These are phyloP conservation scores for Dromaius novaehollandiae DNA, from an alignment of 2,113 vertebrate species.

Conservation along the genomic window DNA sequence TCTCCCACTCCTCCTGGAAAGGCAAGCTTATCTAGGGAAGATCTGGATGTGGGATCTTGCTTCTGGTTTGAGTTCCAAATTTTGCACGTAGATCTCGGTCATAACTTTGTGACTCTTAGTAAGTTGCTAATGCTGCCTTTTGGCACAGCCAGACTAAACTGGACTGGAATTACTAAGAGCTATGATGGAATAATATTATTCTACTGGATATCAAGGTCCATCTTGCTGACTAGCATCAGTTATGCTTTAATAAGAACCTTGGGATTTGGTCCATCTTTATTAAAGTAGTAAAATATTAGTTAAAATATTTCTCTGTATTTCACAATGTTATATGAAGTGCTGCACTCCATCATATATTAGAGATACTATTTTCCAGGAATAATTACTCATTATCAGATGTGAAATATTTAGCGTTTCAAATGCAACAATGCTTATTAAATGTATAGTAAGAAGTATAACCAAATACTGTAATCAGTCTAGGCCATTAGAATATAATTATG, in stretches of 20 bases:
- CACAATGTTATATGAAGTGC: neutral
- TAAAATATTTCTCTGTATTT: neutral
- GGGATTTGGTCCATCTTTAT: neutral
- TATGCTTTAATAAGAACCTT: neutral
- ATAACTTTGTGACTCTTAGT: neutral
- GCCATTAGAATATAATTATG: neutral
- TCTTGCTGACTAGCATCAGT: neutral
- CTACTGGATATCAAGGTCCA: neutral
- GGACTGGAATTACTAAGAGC: neutral
- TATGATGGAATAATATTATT: neutral
- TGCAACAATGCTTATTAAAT: neutral
- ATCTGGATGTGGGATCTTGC: neutral
- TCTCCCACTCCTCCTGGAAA: neutral
- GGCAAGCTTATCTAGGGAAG: neutral
- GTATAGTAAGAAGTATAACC: neutral
- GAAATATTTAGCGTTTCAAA: neutral
- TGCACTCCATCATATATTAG: neutral
- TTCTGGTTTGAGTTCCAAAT: neutral
- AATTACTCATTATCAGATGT: neutral
- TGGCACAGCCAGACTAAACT: neutral
- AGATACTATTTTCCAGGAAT: neutral
- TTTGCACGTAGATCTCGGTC: neutral
- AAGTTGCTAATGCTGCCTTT: neutral
- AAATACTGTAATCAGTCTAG: neutral
- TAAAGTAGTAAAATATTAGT: neutral